These are phyloP conservation scores for Stenotaenia linearis DNA, from an alignment of 2,888 invertebrate species.

Conservation along the genomic window DNA sequence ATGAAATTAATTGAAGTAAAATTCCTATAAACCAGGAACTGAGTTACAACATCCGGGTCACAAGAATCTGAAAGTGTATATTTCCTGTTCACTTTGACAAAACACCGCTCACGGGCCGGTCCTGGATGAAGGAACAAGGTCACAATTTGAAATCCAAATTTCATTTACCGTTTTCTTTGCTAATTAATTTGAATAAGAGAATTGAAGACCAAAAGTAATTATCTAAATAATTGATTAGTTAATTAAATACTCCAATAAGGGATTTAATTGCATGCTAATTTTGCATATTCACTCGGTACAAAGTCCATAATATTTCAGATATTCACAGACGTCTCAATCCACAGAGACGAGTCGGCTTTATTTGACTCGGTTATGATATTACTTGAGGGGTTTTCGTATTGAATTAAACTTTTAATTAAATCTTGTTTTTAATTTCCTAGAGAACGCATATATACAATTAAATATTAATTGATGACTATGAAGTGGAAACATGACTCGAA, in stretches of 20 bases:
- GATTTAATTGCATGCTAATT: neutral
- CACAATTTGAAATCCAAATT: neutral
- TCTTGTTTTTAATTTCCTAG: neutral
- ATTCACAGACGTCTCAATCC: neutral
- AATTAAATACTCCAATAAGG: neutral
- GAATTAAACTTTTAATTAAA: conserved; percentile 3
- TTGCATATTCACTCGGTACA: neutral
- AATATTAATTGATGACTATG: neutral
- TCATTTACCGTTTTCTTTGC: neutral
- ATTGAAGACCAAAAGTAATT: neutral
- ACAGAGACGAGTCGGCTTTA: neutral
- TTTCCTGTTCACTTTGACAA: conserved; percentile 17
- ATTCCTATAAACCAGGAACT: conserved; percentile 14
- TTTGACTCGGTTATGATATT: neutral
- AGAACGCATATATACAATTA: neutral
- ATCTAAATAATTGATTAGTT: neutral
- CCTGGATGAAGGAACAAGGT: neutral
- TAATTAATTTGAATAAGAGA: neutral
- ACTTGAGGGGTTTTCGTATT: neutral
- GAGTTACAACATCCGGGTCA: conserved; percentile 1
- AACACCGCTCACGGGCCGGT: neutral
- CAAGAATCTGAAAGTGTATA: conserved; percentile 8
- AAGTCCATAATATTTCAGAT: neutral
- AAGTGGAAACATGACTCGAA: neutral
- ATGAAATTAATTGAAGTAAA: conserved; percentile 14